Evolutionary conservation across 2,797 vertebrate species (phyloP).

Genomic region (Myotis pilosus): DNA sequence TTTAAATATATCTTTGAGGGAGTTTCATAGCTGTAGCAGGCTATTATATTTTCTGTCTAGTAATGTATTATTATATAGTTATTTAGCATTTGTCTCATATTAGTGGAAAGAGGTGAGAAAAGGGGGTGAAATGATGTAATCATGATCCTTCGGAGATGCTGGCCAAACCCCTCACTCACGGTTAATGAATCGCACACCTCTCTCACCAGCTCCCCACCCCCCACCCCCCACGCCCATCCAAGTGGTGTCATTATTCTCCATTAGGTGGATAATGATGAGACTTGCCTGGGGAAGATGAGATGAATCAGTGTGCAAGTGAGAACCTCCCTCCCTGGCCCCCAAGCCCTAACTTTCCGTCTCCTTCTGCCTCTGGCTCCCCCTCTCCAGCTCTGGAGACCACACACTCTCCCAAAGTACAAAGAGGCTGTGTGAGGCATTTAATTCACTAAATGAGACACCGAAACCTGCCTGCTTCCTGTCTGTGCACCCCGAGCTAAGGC

Average conservation of each 20-base stretch:
- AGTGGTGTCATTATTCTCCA: conserved; percentile 60
- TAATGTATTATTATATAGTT: conserved; percentile 60
- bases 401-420: conserved; percentile 52
- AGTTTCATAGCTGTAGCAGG: conserved; percentile 54
- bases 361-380: too few relatives aligned
- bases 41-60: conserved; percentile 69
- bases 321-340: not conserved
- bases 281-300: conserved; percentile 43
- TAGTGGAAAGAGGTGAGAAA: conserved; percentile 51
- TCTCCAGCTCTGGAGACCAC: conserved; percentile 30
- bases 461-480: not conserved
- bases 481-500: not conserved
- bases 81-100: conserved; percentile 49
- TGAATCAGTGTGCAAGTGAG: conserved; percentile 22
- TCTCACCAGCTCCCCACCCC: not conserved
- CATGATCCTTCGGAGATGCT: conserved; percentile 39
- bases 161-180: not conserved
- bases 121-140: conserved; percentile 52
- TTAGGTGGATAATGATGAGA: conserved; percentile 63
- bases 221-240: not conserved
- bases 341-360: conserved; percentile 4
- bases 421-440: not conserved
- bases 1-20: conserved; percentile 73
- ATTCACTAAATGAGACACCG: not conserved
- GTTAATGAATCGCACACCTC: conserved; percentile 58